phyloP scores from a whole-genome alignment of 1,140 invertebrate species.

The Drosophila albomicans region DNA sequence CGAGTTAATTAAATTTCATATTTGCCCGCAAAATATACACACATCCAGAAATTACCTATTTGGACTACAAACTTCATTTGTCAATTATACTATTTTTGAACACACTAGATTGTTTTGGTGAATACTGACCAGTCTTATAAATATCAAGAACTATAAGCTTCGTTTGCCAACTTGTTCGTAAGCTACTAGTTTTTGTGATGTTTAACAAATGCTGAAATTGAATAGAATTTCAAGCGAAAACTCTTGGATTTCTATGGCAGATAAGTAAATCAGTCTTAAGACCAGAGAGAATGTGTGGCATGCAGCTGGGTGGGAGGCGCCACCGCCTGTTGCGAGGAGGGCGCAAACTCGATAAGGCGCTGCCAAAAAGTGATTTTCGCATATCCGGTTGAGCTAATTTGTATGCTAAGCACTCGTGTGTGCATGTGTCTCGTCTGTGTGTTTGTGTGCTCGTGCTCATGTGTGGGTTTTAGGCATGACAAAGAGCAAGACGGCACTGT shows the following conservation, averaged over 20 bases:
- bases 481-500: constrained; percentile 28
- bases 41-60: neutral
- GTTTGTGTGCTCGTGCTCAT: constrained; percentile 12
- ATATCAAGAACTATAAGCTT: too few relatives aligned
- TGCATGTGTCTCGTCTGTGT: constrained; percentile 29
- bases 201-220: too few relatives aligned
- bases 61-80: neutral
- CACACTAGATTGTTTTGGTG: too few relatives aligned
- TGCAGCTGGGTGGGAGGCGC: too few relatives aligned
- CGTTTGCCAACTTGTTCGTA: too few relatives aligned
- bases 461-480: neutral
- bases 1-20: constrained; percentile 81
- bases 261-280: too few relatives aligned
- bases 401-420: constrained; percentile 75
- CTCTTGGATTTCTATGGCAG: too few relatives aligned
- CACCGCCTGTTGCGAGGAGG: constrained; percentile 5
- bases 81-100: neutral
- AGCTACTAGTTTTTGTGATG: too few relatives aligned
- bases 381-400: constrained; percentile 77
- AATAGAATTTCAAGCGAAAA: too few relatives aligned
- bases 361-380: constrained; percentile 79
- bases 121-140: too few relatives aligned
- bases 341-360: constrained; percentile 70
- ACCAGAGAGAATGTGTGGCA: neutral
- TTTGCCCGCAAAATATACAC: constrained; percentile 52